A percentile compares a stretch with the other conserved stretches of the same genome.
phyloP scores from a whole-genome alignment of 2,888 invertebrate genomes.

The Empis livida region DNA sequence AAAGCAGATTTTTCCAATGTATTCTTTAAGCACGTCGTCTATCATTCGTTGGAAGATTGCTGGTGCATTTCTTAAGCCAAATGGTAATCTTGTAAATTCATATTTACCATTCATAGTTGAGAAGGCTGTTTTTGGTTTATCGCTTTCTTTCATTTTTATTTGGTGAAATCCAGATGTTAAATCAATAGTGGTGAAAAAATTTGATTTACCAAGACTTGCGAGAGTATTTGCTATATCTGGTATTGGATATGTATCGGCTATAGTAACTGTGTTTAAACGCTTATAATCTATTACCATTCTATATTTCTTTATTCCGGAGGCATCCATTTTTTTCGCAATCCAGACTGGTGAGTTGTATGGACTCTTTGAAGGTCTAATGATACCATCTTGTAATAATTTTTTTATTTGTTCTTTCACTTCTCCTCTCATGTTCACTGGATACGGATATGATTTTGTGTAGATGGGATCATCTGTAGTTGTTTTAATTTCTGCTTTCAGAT shows the following conservation, averaged over 20 bases:
- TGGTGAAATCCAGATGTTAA: conserved; percentile 16
- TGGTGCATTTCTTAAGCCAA: conserved; percentile 2
- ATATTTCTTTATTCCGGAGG: conserved; percentile 12
- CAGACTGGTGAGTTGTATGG: conserved; percentile 19
- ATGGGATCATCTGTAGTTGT: conserved; percentile 19
- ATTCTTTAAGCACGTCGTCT: conserved; percentile 12
- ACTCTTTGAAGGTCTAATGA: conserved; percentile 20
- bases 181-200: conserved; percentile 14
- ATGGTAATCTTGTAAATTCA: conserved; percentile 5
- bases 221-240: conserved; percentile 13
- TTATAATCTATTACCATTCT: conserved; percentile 15
- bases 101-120: conserved; percentile 10
- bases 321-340: conserved; percentile 14
- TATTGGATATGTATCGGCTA: conserved; percentile 13
- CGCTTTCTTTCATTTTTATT: conserved; percentile 11
- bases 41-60: conserved; percentile 14
- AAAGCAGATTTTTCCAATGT: conserved; percentile 9
- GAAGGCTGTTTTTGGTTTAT: conserved; percentile 14
- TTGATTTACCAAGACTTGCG: conserved; percentile 13
- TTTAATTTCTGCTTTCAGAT: conserved; percentile 23
- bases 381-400: conserved; percentile 19
- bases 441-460: conserved; percentile 23
- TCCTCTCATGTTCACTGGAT: conserved; percentile 22
- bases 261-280: conserved; percentile 13
- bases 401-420: conserved; percentile 24